These are phyloP conservation scores for Cylas formicarius DNA, from an alignment of 1,140 invertebrate species.

Conservation along the genomic window DNA sequence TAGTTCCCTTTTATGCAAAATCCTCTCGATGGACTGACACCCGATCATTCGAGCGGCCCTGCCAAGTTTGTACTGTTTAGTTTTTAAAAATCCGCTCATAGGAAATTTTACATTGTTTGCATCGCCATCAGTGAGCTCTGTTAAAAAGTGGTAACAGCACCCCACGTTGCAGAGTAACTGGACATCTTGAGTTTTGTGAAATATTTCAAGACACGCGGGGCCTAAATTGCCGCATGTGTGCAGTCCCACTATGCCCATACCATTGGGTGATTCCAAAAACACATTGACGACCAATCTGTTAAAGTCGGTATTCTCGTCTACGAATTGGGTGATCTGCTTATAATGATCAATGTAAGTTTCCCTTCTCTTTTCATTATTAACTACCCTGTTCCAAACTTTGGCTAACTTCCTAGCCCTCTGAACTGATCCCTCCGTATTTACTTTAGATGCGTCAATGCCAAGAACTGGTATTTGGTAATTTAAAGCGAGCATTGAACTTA, in stretches of 20 bases:
- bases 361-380: slow-evolving; percentile 25
- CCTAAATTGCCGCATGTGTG: slow-evolving; percentile 87
- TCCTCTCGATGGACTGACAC: slow-evolving; percentile 65
- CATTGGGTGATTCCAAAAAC: slow-evolving; percentile 40
- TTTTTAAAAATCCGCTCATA: slow-evolving; percentile 55
- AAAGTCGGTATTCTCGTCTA: slow-evolving; percentile 48
- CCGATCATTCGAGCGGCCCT: slow-evolving; percentile 77
- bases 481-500: slow-evolving; percentile 65
- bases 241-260: slow-evolving; percentile 62
- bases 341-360: slow-evolving; percentile 34
- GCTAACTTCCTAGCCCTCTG: slow-evolving; percentile 54
- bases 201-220: slow-evolving; percentile 66
- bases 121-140: slow-evolving; percentile 51
- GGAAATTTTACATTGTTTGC: slow-evolving; percentile 48
- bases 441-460: slow-evolving; percentile 65
- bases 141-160: slow-evolving; percentile 84
- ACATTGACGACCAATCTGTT: slow-evolving; percentile 42
- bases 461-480: slow-evolving; percentile 64
- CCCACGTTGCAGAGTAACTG: slow-evolving; percentile 70
- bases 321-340: slow-evolving; percentile 44
- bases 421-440: slow-evolving; percentile 57
- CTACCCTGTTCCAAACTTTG: slow-evolving; percentile 45
- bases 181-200: slow-evolving; percentile 51
- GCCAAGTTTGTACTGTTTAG: slow-evolving; percentile 52
- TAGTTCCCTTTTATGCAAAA: slow-evolving; percentile 48